Percentiles rank a stretch among this genome's conserved stretches.
phyloP scores from a whole-genome alignment of 2,797 vertebrate species.

The Alcedo atthis region DNA sequence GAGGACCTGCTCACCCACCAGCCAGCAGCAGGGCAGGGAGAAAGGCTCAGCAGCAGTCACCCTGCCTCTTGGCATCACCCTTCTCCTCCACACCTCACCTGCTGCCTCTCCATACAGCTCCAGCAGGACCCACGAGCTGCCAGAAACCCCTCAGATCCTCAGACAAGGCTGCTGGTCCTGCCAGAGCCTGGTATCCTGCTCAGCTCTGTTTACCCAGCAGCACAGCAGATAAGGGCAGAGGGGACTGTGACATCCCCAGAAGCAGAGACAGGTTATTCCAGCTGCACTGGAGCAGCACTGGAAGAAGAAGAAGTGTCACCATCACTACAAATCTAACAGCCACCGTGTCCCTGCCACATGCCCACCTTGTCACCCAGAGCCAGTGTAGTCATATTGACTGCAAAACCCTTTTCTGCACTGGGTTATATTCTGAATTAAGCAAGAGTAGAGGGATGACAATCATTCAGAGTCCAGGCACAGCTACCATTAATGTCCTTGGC shows the following conservation, averaged over 20 bases:
- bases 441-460: constrained; percentile 42
- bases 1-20: not conserved
- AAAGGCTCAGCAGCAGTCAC: fast-evolving
- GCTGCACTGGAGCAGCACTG: fast-evolving
- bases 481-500: not conserved
- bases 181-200: not conserved
- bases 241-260: fast-evolving
- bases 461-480: constrained; percentile 9
- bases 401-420: not conserved
- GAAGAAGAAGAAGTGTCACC: not conserved
- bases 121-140: not conserved
- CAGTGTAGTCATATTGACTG: not conserved
- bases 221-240: not conserved
- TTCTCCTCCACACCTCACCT: not conserved
- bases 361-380: not conserved
- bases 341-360: not conserved
- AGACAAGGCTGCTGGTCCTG: not conserved
- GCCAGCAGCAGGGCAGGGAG: fast-evolving
- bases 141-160: not conserved
- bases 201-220: not conserved
- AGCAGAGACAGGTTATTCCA: not conserved
- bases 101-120: not conserved
- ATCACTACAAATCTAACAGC: not conserved
- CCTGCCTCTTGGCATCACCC: not conserved
- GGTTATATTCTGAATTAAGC: constrained; percentile 39